Base-by-base conservation (phyloP, 2,797 vertebrate genomes). In the Sternotherus odoratus region DNA sequence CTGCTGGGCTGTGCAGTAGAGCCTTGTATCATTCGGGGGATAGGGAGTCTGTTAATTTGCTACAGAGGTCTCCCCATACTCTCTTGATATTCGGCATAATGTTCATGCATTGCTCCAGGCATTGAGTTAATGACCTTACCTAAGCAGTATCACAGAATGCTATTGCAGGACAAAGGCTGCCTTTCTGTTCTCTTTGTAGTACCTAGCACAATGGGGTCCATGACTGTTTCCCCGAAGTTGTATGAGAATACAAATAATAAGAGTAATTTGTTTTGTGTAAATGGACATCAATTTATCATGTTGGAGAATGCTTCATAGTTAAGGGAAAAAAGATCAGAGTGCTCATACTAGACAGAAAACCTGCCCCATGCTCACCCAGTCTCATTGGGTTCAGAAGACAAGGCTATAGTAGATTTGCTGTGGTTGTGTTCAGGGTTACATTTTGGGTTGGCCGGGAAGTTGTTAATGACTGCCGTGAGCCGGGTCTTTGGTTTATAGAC, bases 361-460 rank as follows among this genome's bases (percentile, higher is more conserved):
- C 49, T 46, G 19, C 4, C 36, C 28, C 46, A 66, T 50, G 39
- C 33, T 5, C 48, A 77, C n/a, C n/a, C n/a, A n/a, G n/a, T n/a
- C n/a, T n/a, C n/a, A n/a, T n/a, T n/a, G n/a, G n/a, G n/a, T n/a
- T n/a, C n/a, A n/a, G n/a, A 82, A n/a, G 7, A 49, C 1, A 1
- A 26, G 66, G 6, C 6, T n/a, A 24, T 53, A 53, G 77, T 0
- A 0, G 9, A 60, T 23, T 39, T 81, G 84, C 54, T 1, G 0
- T 74, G 63, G 30, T 12, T 19, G 36, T 66, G 30, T 72, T 23
- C 16, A 16, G 15, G 79, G 60, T 49, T 33, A 83, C 60, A 82
- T 75, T 43, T 57, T 12, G 23, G 30, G 19, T 63, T 57, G 0
- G 43, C 36, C 2, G 0, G n/a, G 77, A 79, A 24, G n/a, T 33